Evolutionary conservation across 53 echinoderm and acorn worm genomes (phyloP), one percentile per base, ranked within the genome.

Genomic region (Holothuria leucospilota): DNA sequence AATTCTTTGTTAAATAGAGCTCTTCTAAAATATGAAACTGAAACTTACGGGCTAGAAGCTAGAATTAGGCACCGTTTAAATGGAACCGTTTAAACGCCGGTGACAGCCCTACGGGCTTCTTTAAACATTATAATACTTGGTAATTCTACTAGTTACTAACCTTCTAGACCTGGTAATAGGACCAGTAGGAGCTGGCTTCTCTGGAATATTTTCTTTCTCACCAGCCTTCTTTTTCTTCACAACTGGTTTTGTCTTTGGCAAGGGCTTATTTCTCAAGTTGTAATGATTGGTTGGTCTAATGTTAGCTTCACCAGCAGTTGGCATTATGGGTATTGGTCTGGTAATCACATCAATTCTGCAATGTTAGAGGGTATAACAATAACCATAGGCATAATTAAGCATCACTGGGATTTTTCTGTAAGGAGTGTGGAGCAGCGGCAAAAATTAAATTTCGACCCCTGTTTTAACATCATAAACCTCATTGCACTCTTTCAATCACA

Each of bases 261-360:
- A 85, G 1, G 61, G 61, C 29, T 80, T 80, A 28, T 59, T 80
- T 89, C 93, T 89, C 8, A 96, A 89, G 73, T 96, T 96, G 71
- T 96, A 96, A 5, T 87, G 81, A 28, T 91, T 93, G 58, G 93
- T 85, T 15, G 91, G 85, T 39, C 66, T 89, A 85, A 93, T 93
- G 69, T 89, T 86, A 81, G 91, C 89, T 81, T 96, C 96, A 40
- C 93, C 88, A 66, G 96, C 91, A 5, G 96, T 96, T 68, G 96
- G 96, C 96, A 96, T 96, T 70, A 41, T 93, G 24, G 77, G 60
- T 10, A 29, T 38, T 70, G 41, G 21, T 23, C 23, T 39, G 40
- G 46, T 13, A 34, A 20, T 41, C 46, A 30, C 39, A 72, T 14
- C 15, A 39, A 46, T 72, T 39, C 20, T 46, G 15, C 28, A 68